Conservation (phyloP, 2,113 vertebrate species). For the Callithrix jacchus region DNA sequence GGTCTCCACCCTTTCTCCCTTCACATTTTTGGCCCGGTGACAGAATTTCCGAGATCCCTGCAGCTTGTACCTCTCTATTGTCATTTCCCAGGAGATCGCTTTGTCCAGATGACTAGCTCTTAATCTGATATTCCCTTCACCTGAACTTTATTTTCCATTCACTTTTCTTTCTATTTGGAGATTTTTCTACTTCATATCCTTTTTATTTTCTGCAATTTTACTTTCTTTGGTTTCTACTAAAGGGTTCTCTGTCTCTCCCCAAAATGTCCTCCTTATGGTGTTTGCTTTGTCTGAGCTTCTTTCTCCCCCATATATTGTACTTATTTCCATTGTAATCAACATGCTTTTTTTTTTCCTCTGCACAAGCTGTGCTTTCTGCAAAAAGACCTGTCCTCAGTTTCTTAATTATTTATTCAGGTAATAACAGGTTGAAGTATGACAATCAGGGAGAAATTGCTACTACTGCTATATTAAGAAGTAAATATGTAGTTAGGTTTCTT, state of each 20-base stretch:
- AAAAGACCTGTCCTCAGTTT: accelerated
- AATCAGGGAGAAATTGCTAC: neutral
- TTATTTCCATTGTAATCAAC: neutral
- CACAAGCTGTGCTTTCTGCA: neutral
- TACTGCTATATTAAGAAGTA: neutral
- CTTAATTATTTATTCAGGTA: neutral
- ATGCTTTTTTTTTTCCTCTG: neutral
- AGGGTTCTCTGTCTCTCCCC: neutral
- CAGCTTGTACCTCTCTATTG: accelerated
- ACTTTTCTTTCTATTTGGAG: neutral
- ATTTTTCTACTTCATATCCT: neutral
- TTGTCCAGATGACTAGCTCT: neutral
- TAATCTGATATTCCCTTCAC: neutral
- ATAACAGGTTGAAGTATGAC: neutral
- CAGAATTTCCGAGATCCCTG: too few species aligned
- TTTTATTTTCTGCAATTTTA: neutral
- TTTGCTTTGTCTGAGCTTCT: neutral
- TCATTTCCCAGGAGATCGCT: neutral
- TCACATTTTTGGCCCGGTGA: too few species aligned
- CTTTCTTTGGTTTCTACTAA: neutral
- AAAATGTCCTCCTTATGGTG: neutral
- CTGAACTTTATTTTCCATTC: neutral
- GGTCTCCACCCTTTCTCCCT: accelerated
- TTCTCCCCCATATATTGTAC: neutral
- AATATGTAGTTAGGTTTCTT: neutral